Base-by-base conservation (phyloP, 2,888 invertebrate genomes). In the Gymnoscelis rufifasciata region DNA sequence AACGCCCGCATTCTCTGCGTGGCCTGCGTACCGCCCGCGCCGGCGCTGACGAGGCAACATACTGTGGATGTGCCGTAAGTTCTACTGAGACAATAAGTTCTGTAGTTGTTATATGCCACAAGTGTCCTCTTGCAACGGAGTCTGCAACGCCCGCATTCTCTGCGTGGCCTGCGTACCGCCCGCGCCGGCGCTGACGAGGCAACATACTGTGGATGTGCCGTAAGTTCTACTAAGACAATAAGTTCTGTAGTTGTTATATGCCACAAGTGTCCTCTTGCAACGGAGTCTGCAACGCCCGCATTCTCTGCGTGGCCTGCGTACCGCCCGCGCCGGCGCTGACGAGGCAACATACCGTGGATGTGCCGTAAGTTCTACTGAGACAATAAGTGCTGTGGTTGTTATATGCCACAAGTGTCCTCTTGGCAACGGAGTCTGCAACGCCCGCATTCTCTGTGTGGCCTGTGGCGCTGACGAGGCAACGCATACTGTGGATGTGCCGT, bases 341-440 rank as follows among this genome's bases (percentile, higher is more conserved):
- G 0, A 44, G 71, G 1, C 74, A 73, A 6, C 74, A 78, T 27
- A 82, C 84, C n/a, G 52, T 84, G 10, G 84, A 86, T 52, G 74
- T 84, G 59, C 84, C 84, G 84, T 86, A 10, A 74, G 82, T 40
- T 39, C 13, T 26, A 7, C 4, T 7, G 26, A 7, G 8, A 26
- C 5, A 28, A 24, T 2, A 13, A n/a, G 1, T 11, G 23, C 1
- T 2, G 7, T 24, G 6, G 13, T 30, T 15, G n/a, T n/a, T n/a
- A n/a, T n/a, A n/a, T n/a, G n/a, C n/a, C n/a, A n/a, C n/a, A n/a
- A n/a, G n/a, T n/a, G n/a, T n/a, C n/a, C n/a, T n/a, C 97, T 14
- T 98, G n/a, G 98, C 79, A 98, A 97, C 73, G 97, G 97, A 7
- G 97, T 98, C 3, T 97, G 98, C 81, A 98, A 97, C 82, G 96